These are phyloP conservation scores for Crypturellus tataupa DNA, from an alignment of 2,797 vertebrate species.

Conservation along the genomic window DNA sequence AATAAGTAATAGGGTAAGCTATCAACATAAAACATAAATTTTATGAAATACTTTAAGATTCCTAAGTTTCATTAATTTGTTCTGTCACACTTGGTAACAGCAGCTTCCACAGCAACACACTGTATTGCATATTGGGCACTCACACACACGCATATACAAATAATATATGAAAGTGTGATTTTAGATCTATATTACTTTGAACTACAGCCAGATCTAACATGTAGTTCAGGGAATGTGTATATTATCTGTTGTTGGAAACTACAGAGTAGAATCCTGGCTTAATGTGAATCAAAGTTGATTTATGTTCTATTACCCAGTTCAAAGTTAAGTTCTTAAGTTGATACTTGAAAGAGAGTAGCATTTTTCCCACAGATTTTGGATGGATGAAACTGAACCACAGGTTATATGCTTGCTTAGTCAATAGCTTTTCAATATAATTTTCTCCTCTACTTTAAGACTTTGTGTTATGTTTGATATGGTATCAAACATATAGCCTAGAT, in stretches of 20 bases:
- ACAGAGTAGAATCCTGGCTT: neutral
- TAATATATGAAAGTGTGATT: neutral
- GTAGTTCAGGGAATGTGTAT: neutral
- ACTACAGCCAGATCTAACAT: neutral
- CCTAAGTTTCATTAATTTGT: neutral
- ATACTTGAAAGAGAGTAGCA: rapidly evolving
- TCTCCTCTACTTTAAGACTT: neutral
- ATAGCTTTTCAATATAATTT: neutral
- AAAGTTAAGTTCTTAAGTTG: neutral
- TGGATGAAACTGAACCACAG: neutral
- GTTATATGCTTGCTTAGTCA: neutral
- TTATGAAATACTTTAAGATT: neutral
- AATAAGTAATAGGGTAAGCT: neutral
- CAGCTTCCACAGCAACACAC: neutral
- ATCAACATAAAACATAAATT: neutral
- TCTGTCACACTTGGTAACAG: neutral
- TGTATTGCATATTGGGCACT: neutral
- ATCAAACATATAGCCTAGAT: too few species aligned
- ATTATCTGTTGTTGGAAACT: neutral
- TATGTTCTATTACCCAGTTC: too few species aligned
- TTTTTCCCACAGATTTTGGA: neutral
- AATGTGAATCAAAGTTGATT: neutral
- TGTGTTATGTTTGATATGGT: too few species aligned
- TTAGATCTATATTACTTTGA: neutral
- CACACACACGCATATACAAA: neutral